Base-by-base conservation (phyloP, 2,113 vertebrate genomes). In the Cervus canadensis region DNA sequence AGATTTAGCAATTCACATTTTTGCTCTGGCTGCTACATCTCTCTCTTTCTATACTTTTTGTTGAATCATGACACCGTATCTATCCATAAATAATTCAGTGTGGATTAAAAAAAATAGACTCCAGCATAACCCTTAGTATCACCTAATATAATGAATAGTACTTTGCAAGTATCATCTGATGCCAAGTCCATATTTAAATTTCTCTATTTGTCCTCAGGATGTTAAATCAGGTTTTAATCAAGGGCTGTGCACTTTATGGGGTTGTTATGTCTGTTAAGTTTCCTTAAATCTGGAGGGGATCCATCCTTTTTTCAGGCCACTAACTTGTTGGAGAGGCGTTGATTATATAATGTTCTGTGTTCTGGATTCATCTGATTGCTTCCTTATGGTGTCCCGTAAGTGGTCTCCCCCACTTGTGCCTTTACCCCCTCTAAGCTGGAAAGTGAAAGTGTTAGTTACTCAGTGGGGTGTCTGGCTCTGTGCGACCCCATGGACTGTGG, bases 331-430 rank as follows among this genome's bases (percentile, higher is more conserved):
- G 79, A 78, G 60, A 94, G 79, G 36, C 64, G 1, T 2, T 12
- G 33, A 1, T 28, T 25, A 26, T 30, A 6, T 26, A 1, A 0
- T 0, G 26, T 15, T 59, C 36, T 17, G 0, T 2, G 64, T 60
- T 76, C 86, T 1, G 2, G 71, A 26, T 21, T 36, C 48, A 6
- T 67, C 78, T 7, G 25, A 74, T 23, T 8, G 23, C 52, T 85
- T 76, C 86, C 81, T 64, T 13, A 2, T 2, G 90, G 64, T 21
- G 59, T 48, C n/a, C 2, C 43, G 1, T 13, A 1, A 45, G 6
- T 5, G 12, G 50, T 64, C 8, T 28, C 19, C 64, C 28, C 45
- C 26, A 3, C 76, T 17, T 48, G 43, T 50, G 30, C 76, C 62
- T 36, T 0, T 1, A 7, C 19, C 23, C 60, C 48, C 56, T 71